Base-by-base conservation (phyloP, 2,888 invertebrate species). In the Acleris laterana region DNA sequence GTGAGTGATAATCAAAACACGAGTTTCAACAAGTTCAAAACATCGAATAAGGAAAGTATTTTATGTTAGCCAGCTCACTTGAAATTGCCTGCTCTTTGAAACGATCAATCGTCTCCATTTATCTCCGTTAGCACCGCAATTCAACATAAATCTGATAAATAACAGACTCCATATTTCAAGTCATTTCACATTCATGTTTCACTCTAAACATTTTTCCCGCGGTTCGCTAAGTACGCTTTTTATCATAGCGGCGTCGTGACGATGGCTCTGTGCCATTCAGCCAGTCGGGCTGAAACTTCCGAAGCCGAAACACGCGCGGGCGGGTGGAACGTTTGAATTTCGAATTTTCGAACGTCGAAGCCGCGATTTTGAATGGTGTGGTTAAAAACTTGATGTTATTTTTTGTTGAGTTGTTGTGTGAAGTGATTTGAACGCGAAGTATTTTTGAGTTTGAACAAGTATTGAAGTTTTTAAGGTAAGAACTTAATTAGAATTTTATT, bases 211-310 rank as follows among this genome's bases (percentile, higher is more conserved):
- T 66, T 66, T 56, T 65, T 50, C 50, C n/a, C n/a, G 50, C 46
- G 46, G 16, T 46, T 46, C 64, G 25, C 50, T 65, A 46, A 66
- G 48, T 56, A 62, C 56, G 22, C 32, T 49, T 66, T 66, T 62
- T 62, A 51, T 66, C 56, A 56, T 51, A 50, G 11, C n/a, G 19
- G 2, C 5, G 61, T 11, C 9, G 61, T 44, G 57, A 52, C 56
- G 55, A 66, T 57, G 66, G 13, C 57, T 20, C 16, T 28, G n/a
- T 13, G 49, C 57, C 25, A 56, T 66, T 48, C 66, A 66, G 66
- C 66, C 66, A 66, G 66, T 66, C 51, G 17, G 44, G 57, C 52
- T 57, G 38, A 62, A 62, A 52, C 66, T 44, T 5, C 57, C 61
- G 62, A 13, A 9, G 57, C 22, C 49, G 16, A 11, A 57, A 46